Evolutionary conservation across 1,140 invertebrate genomes (phyloP), one percentile per base, ranked within the genome.

Genomic region (Aphidius ervi): DNA sequence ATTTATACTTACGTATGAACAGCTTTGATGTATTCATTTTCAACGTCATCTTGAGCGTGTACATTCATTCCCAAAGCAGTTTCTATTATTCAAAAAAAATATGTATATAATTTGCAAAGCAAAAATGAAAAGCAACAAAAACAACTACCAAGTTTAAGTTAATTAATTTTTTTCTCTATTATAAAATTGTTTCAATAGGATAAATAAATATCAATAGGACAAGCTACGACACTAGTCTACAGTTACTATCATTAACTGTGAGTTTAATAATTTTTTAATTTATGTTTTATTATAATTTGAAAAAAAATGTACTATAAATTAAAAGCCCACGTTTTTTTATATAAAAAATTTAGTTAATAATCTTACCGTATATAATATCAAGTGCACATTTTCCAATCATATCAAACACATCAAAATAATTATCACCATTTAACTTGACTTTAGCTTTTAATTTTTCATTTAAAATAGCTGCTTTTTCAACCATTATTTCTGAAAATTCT

Each of bases 401-500:
- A 3, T 84, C 83, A 68, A 85, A 86, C 7, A 90, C 74, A 67
- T 90, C 81, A 49, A 86, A 70, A 62, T 79, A 66, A 10, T 68
- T 55, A 6, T 73, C 68, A 63, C 79, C 66, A 20, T 69, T 56
- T 9, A 72, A 76, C 42, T 76, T 69, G 6, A 76, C 68, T 20
- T 75, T 45, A 8, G 67, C 65, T n/a, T 59, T 52, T 48, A 79
- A 68, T 67, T 73, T 76, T 8, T 81, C 67, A 9, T 80, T 63
- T 37, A 93, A 75, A 50, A 86, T 79, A 9, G 81, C 75, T n/a
- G 84, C 82, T 66, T 92, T 88, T 56, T 86, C 82, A 69, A 90
- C 86, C 68, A 94, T 91, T 6, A 91, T 82, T 76, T 78, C 67
- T 68, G 82, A 72, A 83, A 92, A 94, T 68, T 87, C 83, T 61